Base-by-base conservation (phyloP, 2,888 invertebrate genomes). In the Nymphalis polychloros region DNA sequence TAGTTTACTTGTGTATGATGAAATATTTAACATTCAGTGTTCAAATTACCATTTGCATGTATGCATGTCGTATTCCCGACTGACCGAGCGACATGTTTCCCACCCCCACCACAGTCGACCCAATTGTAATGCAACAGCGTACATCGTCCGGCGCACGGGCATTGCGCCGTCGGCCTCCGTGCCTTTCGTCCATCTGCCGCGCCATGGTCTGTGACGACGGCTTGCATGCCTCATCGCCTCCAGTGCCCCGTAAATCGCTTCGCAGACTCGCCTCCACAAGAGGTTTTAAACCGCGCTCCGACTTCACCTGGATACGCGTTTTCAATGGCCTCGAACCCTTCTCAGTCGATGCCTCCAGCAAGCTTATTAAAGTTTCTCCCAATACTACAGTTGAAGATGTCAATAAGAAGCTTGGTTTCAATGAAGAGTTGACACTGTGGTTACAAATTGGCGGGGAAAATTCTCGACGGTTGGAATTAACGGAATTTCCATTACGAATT, bases 221-320 rank as follows among this genome's bases (percentile, higher is more conserved):
- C 77, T 78, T 93, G 86, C 82, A 93, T 90, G 81, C 90, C 84
- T 83, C 93, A 92, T 81, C 90, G 93, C 84, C 93, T 85, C 76
- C 86, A 81, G 81, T 80, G 72, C 86, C 85, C 72, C 86, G 89
- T 79, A 91, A 93, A 82, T 90, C 93, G 31, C 87, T 93, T 35
- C 89, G 93, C 68, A 87, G 93, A 61, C 89, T 93, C 72, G 92
- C 93, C 13, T 93, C 93, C 69, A 93, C 93, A 16, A 85, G 93
- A 75, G 93, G 93, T 46, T 92, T 93, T 78, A 88, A 86, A 73
- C 87, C 87, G 31, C 84, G 82, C 47, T 64, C 81, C 8, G 84
- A 87, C 47, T 91, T 93, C 74, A 94, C 94, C 68, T 95, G 95
- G 94, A 93, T 95, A 72, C 89, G 95, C 61, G 93, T 95, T 70